Conservation (phyloP, 2,888 invertebrate species). For the Eristalis arbustorum region DNA sequence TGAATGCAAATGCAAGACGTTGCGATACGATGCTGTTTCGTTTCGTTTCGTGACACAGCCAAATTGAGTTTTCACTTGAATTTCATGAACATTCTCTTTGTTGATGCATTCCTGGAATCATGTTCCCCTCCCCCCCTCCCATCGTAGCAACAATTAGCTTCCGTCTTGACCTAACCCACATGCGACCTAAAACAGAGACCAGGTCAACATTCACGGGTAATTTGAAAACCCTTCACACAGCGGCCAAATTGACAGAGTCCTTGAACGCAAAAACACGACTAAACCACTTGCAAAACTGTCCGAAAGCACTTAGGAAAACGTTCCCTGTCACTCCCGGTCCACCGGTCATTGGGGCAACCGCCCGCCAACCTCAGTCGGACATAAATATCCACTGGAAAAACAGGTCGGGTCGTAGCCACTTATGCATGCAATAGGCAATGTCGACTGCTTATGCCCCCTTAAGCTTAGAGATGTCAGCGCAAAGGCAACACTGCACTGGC, state of each 20-base stretch:
- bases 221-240: background rate
- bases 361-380: background rate
- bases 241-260: background rate
- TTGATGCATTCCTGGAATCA: background rate
- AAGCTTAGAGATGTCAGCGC: background rate
- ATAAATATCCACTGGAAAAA: constrained; percentile 6
- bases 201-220: background rate
- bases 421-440: constrained; percentile 1
- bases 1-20: background rate
- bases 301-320: background rate
- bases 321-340: background rate
- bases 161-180: background rate
- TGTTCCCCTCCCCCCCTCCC: background rate
- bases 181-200: background rate
- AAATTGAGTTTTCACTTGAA: background rate
- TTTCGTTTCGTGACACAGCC: background rate
- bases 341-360: background rate
- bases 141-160: background rate
- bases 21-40: background rate
- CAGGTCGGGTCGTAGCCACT: constrained; percentile 17
- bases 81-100: background rate
- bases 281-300: background rate
- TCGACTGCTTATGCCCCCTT: constrained; percentile 5
- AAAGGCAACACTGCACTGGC: background rate
- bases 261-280: background rate